Conservation (phyloP, 1,140 invertebrate genomes). For the Palaemon carinicauda region DNA sequence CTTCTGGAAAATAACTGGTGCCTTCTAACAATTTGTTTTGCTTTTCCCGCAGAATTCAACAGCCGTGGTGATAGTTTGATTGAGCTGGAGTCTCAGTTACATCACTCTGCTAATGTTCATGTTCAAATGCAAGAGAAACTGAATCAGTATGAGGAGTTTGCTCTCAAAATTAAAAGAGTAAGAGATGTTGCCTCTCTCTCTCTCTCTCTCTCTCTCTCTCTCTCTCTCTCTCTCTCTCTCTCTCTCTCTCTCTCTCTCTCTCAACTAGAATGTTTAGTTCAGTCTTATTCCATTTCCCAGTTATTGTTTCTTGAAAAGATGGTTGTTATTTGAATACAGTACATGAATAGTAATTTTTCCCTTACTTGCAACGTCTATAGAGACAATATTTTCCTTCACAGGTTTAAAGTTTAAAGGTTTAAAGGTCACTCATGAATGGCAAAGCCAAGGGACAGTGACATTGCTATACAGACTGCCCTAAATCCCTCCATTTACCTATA, state of each 20-base stretch:
- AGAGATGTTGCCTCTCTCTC: conserved; percentile 68
- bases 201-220: conserved; percentile 9
- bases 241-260: background rate
- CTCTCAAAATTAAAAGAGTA: conserved; percentile 49
- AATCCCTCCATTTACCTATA: no score
- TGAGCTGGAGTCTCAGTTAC: conserved; percentile 77
- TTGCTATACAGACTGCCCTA: no score
- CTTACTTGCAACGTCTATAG: conserved; percentile 71
- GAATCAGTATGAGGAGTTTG: conserved; percentile 55
- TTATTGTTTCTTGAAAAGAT: background rate
- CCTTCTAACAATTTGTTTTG: no score
- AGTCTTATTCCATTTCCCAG: background rate
- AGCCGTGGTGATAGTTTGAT: conserved; percentile 73
- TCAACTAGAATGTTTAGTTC: background rate
- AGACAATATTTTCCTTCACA: no score
- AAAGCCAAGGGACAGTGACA: no score
- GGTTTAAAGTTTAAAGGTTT: no score
- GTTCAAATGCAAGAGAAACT: conserved; percentile 76
- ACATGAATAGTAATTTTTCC: conserved; percentile 65
- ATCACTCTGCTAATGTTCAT: conserved; percentile 77
- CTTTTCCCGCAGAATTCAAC: conserved; percentile 60
- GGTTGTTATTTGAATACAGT: no score
- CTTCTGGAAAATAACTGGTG: no score
- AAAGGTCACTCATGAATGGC: no score
- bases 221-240: conserved; percentile 9